These are phyloP conservation scores for Coregonus sp. DNA, from an alignment of 2,797 vertebrate genomes.

Conservation along the genomic window DNA sequence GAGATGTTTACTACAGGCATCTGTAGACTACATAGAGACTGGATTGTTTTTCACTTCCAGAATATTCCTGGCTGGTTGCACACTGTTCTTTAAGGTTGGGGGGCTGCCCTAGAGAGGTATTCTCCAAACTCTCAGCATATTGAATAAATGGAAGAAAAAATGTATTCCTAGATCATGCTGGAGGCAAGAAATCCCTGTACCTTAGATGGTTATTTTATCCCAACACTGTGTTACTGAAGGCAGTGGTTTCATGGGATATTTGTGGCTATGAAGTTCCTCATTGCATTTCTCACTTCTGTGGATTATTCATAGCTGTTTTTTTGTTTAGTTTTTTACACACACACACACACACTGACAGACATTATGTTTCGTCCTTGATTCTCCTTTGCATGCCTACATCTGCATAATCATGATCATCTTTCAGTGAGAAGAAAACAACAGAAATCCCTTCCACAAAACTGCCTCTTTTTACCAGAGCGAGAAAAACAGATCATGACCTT, in stretches of 20 bases:
- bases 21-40: too few relatives aligned
- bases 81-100: conserved; percentile 42
- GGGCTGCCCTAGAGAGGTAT: conserved; percentile 39
- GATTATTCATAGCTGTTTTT: neutral
- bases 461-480: neutral
- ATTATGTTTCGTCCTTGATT: neutral
- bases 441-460: neutral
- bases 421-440: neutral
- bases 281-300: neutral
- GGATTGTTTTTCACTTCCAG: too few relatives aligned
- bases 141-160: conserved; percentile 64
- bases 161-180: conserved; percentile 29
- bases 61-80: conserved; percentile 22
- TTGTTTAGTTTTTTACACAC: too few relatives aligned
- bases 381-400: neutral
- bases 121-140: conserved; percentile 40
- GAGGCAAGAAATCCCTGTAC: conserved; percentile 5
- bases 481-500: neutral
- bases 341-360: neutral
- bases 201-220: too few relatives aligned
- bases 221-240: neutral
- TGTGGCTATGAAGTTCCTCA: neutral
- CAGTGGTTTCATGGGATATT: neutral
- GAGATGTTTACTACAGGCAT: too few relatives aligned
- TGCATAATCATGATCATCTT: neutral